These are phyloP conservation scores for Diaphora mendica DNA, from an alignment of 2,888 invertebrate genomes.

Conservation along the genomic window DNA sequence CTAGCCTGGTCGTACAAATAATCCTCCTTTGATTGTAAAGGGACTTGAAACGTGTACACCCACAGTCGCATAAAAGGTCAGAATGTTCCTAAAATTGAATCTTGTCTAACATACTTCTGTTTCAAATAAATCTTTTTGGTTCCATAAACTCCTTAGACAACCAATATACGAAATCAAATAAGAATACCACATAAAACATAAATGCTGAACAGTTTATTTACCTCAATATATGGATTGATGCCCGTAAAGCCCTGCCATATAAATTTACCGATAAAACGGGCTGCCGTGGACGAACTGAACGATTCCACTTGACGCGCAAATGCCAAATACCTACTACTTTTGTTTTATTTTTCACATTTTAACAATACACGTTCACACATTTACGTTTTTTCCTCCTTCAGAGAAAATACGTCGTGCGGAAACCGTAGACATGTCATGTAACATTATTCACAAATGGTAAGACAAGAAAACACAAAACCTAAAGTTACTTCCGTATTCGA, in stretches of 20 bases:
- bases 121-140: conserved; percentile 33
- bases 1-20: background rate
- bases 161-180: conserved; percentile 8
- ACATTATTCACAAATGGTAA: background rate
- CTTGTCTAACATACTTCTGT: background rate
- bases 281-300: conserved; percentile 25
- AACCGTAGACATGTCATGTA: background rate
- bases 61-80: too few relatives aligned
- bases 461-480: background rate
- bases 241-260: conserved; percentile 43
- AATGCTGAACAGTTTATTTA: conserved; percentile 35
- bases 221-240: conserved; percentile 30
- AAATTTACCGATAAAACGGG: conserved; percentile 48
- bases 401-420: background rate
- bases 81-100: background rate
- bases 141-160: conserved; percentile 26
- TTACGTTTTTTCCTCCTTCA: conserved; percentile 8
- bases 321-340: background rate
- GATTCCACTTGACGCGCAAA: conserved; percentile 14
- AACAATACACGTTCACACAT: conserved; percentile 1
- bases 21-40: background rate
- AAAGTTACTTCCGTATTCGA: background rate
- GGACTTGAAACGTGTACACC: background rate
- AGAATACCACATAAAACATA: conserved; percentile 23
- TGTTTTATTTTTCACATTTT: conserved; percentile 13